Percentiles rank a stretch among this genome's conserved stretches.
phyloP scores from a whole-genome alignment of 2,113 vertebrate genomes.

The Amphiprion ocellaris region DNA sequence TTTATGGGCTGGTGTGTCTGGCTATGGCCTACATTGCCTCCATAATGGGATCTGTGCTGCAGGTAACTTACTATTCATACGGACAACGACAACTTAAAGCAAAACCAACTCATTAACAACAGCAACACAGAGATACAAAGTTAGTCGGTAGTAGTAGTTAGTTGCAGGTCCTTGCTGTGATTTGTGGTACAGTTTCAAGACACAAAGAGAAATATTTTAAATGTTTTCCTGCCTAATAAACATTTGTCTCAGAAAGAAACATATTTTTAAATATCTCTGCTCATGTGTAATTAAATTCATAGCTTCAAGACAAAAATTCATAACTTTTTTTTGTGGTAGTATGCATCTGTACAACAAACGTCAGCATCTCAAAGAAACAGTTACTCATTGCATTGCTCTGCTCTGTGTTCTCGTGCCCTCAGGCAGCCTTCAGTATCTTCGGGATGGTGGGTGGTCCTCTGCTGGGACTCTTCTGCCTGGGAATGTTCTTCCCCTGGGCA shows the following conservation, averaged over 20 bases:
- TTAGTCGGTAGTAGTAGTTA: neutral
- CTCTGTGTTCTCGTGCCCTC: slow-evolving; percentile 18
- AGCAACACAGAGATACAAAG: neutral
- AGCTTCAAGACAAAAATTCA: neutral
- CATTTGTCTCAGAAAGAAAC: too few species aligned
- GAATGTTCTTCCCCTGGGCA: slow-evolving; percentile 97
- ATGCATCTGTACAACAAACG: neutral
- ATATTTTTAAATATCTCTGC: too few species aligned
- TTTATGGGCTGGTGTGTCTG: slow-evolving; percentile 93
- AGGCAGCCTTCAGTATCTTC: slow-evolving; percentile 98
- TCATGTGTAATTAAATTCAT: neutral
- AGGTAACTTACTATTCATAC: slow-evolving; percentile 82
- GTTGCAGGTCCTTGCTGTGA: too few species aligned
- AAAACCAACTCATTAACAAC: too few species aligned
- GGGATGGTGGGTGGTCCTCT: slow-evolving; percentile 96
- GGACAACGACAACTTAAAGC: too few species aligned
- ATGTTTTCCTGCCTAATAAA: too few species aligned
- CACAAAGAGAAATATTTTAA: too few species aligned
- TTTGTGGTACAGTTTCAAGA: too few species aligned
- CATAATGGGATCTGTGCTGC: slow-evolving; percentile 92
- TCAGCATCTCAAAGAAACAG: neutral
- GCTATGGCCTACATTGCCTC: slow-evolving; percentile 97
- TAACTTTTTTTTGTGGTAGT: neutral
- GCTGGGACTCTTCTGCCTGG: slow-evolving; percentile 94
- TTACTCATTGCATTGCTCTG: neutral